A percentile compares a stretch with the other conserved stretches of the same genome.
These are phyloP conservation scores for Plestiodon gilberti DNA, from an alignment of 2,113 vertebrate genomes.

Conservation along the genomic window DNA sequence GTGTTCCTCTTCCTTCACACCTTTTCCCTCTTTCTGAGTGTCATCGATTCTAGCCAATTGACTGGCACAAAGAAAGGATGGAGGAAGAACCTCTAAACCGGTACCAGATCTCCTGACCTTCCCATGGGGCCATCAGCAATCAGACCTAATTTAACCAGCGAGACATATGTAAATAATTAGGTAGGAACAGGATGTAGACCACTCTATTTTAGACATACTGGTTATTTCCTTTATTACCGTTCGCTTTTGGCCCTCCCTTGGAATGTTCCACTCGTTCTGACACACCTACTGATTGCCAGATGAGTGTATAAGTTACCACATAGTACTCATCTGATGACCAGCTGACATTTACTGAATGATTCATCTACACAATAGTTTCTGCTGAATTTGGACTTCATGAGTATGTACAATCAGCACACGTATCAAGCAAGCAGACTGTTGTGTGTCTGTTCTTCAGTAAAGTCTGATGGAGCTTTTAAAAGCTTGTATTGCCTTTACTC, in stretches of 20 bases:
- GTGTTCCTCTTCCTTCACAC: background rate
- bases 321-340: slow-evolving; percentile 16
- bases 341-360: slow-evolving; percentile 12
- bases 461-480: background rate
- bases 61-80: background rate
- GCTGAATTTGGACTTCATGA: slow-evolving; percentile 4
- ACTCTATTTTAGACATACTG: slow-evolving; percentile 10
- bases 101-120: background rate
- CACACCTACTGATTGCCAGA: slow-evolving; percentile 26
- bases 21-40: background rate
- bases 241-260: background rate
- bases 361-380: background rate
- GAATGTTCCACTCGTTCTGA: slow-evolving; percentile 6
- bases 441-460: background rate
- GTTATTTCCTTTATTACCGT: background rate
- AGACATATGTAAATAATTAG: slow-evolving; percentile 8
- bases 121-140: background rate
- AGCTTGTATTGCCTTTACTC: background rate
- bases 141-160: background rate
- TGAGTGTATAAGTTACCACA: background rate
- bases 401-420: background rate
- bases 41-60: background rate
- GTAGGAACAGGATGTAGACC: slow-evolving; percentile 10
- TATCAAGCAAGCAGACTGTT: background rate
- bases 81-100: background rate